A percentile compares a stretch with the other conserved stretches of the same genome.
Evolutionary conservation across 1,140 invertebrate species (phyloP).

Genomic region (Caerostris darwini): DNA sequence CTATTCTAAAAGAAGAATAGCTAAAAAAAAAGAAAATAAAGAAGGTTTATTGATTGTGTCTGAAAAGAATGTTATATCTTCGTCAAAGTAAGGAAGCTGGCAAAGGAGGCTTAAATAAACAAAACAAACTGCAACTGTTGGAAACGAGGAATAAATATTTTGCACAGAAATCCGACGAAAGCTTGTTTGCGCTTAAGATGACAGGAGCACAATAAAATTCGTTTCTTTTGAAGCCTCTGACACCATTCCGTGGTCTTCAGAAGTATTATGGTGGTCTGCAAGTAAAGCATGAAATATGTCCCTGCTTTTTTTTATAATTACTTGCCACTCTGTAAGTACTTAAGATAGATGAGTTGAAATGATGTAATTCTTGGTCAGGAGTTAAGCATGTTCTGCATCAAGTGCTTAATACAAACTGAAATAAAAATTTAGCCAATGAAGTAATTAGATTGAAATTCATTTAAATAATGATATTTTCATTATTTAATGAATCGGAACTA

Average conservation of each 20-base stretch:
- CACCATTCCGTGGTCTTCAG: not conserved
- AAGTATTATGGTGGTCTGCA: no score
- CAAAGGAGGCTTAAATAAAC: not conserved
- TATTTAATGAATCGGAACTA: no score
- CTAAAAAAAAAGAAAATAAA: not conserved
- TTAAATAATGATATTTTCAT: no score
- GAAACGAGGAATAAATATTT: conserved; percentile 23
- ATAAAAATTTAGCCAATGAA: no score
- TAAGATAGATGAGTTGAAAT: no score
- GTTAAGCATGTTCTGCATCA: no score
- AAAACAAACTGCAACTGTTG: not conserved
- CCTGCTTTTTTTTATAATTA: not conserved
- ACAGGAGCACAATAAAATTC: not conserved
- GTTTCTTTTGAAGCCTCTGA: no score
- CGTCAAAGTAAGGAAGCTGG: not conserved
- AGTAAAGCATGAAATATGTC: not conserved
- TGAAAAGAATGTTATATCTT: conserved; percentile 25
- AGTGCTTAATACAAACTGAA: no score
- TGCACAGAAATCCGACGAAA: not conserved
- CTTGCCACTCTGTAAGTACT: no score
- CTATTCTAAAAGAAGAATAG: not conserved
- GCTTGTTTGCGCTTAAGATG: conserved; percentile 18
- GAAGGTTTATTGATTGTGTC: conserved; percentile 4
- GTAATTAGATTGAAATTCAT: no score
- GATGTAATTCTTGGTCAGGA: no score